A percentile compares a stretch with the other conserved stretches of the same genome.
phyloP scores from a whole-genome alignment of 2,113 vertebrate species.

The Rhynchomys soricoides region DNA sequence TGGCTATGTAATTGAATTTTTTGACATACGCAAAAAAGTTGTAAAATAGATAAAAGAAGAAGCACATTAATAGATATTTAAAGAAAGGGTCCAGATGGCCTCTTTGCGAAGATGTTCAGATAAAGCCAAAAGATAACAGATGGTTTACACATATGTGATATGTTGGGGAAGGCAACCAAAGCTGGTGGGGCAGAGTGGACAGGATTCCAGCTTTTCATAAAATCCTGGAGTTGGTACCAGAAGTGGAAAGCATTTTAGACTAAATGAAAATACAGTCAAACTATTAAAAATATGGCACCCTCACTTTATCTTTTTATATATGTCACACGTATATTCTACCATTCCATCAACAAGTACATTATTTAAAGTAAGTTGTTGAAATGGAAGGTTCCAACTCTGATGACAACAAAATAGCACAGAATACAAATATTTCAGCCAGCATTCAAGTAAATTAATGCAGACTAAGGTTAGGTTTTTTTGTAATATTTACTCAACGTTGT shows the following conservation, averaged over 20 bases:
- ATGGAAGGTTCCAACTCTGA: not conserved
- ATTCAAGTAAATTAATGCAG: not conserved
- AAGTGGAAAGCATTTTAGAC: not conserved
- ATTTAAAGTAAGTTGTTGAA: not conserved
- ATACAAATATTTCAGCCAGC: not conserved
- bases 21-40: slow-evolving; percentile 83
- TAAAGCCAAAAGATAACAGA: slow-evolving; percentile 82
- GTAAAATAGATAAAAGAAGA: slow-evolving; percentile 79
- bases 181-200: not conserved
- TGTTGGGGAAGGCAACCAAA: not conserved
- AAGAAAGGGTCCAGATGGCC: slow-evolving; percentile 85
- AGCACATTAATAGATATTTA: slow-evolving; percentile 80
- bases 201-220: not conserved
- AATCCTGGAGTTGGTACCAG: not conserved
- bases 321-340: not conserved
- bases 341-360: not conserved
- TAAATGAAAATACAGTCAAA: not conserved
- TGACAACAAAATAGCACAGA: not conserved
- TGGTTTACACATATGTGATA: slow-evolving; percentile 75
- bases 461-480: not conserved
- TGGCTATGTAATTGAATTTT: slow-evolving; percentile 80
- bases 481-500: not conserved
- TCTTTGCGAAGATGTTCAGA: slow-evolving; percentile 79
- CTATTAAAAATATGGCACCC: not conserved
- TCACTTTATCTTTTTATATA: not conserved